Evolutionary conservation across 2,888 invertebrate species (phyloP), one percentile per base, ranked within the genome.

Genomic region (Antitype chi): DNA sequence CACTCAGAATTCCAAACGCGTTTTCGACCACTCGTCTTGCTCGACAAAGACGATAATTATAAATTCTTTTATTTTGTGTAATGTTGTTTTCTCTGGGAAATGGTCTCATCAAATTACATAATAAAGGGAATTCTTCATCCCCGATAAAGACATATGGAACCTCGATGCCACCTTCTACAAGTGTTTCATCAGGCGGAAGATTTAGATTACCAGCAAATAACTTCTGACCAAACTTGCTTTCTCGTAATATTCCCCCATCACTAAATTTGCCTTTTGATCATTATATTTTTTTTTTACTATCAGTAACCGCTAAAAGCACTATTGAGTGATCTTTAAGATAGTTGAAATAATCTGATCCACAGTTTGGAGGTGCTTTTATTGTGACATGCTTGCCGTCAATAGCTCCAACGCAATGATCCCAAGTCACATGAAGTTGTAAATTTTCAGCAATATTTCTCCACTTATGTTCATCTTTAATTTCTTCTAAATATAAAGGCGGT

Each of bases 261-360:
- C 80, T 82, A 75, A 82, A 82, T 70, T 70, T 71, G 62, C 77
- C 82, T 72, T 76, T 82, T 76, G 82, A 82, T 70, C 72, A 80
- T 77, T 72, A 74, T 76, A 55, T 64, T 73, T 82, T 68, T 68
- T 70, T 67, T 63, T 63, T 77, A 69, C 72, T 70, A 66, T 80
- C 80, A 63, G 80, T 68, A 68, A 82, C 82, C 70, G 76, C 76
- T 66, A 75, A 57, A 62, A 82, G 59, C 72, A 82, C 82, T 68
- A 76, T 78, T 3, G 82, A 82, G 70, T 72, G 66, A 69, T 67
- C 62, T 66, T 82, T 71, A 63, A 67, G 69, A 76, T 82, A 81
- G 70, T 75, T 72, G 68, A 69, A 82, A 82, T 70, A 82, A 70
- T 72, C 74, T 68, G 81, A 79, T 66, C 81, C 79, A 69, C 69